Base-by-base conservation (phyloP, 2,113 vertebrate genomes). In the Phaethornis superciliosus region DNA sequence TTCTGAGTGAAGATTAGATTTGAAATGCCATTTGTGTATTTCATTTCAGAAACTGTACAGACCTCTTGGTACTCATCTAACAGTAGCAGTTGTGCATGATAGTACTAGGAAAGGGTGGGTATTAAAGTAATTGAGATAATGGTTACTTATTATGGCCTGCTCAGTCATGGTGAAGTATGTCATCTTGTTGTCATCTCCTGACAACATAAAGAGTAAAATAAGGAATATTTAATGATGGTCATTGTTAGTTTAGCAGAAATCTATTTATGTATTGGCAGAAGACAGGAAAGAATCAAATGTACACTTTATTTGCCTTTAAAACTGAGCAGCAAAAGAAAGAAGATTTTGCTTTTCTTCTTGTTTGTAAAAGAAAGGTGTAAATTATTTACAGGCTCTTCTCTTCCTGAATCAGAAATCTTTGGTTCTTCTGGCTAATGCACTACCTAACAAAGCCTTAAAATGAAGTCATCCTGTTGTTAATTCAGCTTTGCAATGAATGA, bases 141-240 rank as follows among this genome's bases (percentile, higher is more conserved):
- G 89, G 54, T 70, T 83, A 2, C 87, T 89, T 65, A 91, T 85
- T 91, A 59, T 37, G 93, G 82, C 85, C 89, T 89, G 89, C 80
- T 96, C 64, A 58, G 21, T 84, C 78, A 54, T 74, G 17, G 67
- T 80, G 89, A 67, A 79, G 93, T 68, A 44, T 78, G 81, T 68
- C 83, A 81, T 81, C 90, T 88, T 81, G 65, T 79, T 89, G 94
- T 96, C 93, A 83, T 77, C 75, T 83, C 30, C 80, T 94, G 80
- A 47, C 56, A 89, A 51, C 7, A 16, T 37, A 21, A 9, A 15
- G 60, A n/a, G 74, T 85, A n/a, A 95, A 78, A 49, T 7, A 46
- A 20, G 8, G 56, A 44, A 12, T 59, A 3, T 95, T 94, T 95
- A 19, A 1, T 76, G 88, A 21, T 42, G 35, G 37, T 33, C 42